These are phyloP conservation scores for Drosophila tani DNA, from an alignment of 1,140 invertebrate genomes.

Conservation along the genomic window DNA sequence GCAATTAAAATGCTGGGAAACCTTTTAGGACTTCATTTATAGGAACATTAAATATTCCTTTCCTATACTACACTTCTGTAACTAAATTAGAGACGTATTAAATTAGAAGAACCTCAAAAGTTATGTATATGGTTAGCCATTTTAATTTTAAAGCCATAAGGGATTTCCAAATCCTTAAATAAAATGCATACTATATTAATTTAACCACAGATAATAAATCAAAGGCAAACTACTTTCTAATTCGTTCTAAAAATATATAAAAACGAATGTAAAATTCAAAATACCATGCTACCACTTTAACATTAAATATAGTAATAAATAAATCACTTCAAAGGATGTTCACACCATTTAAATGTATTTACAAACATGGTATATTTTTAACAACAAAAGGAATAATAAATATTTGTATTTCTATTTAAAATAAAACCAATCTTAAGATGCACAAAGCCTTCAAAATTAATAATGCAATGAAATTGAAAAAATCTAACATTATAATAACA, in stretches of 20 bases:
- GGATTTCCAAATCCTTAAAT: not conserved
- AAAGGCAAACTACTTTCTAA: not conserved
- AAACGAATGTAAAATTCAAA: not conserved
- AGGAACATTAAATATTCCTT: not conserved
- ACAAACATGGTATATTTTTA: not conserved
- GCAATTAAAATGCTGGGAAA: conserved; percentile 8
- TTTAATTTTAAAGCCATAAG: not conserved
- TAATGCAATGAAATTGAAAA: not conserved
- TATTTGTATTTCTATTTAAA: not conserved
- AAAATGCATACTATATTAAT: not conserved
- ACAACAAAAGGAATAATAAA: not conserved
- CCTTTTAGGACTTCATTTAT: not conserved
- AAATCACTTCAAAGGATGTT: not conserved
- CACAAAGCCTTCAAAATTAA: too few relatives aligned
- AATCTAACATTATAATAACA: not conserved
- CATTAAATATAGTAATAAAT: conserved; percentile 3
- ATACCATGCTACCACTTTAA: too few relatives aligned
- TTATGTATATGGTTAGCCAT: not conserved
- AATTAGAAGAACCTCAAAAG: too few relatives aligned
- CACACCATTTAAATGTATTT: not conserved
- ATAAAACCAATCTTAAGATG: not conserved
- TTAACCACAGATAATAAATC: not conserved
- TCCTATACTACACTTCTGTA: not conserved
- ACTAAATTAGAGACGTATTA: not conserved
- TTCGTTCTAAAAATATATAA: not conserved